Percentiles rank a stretch among this genome's conserved stretches.
Conservation (phyloP, 2,113 vertebrate genomes). For the Polyodon spathula region DNA sequence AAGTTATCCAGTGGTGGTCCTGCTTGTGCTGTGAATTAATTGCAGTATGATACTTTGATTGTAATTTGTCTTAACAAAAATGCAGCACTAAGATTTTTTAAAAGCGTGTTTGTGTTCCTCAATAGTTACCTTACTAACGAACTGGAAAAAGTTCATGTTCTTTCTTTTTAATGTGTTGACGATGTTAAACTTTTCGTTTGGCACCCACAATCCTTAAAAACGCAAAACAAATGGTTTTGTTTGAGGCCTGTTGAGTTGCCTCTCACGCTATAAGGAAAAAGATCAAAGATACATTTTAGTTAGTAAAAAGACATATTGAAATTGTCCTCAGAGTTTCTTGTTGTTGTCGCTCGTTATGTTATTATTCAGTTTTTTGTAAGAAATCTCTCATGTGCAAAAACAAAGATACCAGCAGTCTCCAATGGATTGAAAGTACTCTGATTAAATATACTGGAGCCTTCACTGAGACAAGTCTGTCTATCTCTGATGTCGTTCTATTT, state of each 20-base stretch:
- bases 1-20: too few species aligned
- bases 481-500: not conserved
- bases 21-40: too few species aligned
- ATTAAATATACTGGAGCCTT: not conserved
- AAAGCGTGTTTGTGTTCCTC: too few species aligned
- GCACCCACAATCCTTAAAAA: too few species aligned
- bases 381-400: constrained; percentile 2
- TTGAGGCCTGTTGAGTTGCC: not conserved
- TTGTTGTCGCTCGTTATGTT: constrained; percentile 34
- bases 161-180: too few species aligned
- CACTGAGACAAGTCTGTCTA: not conserved
- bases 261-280: constrained; percentile 15
- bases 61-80: too few species aligned
- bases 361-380: constrained; percentile 32
- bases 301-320: constrained; percentile 37
- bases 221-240: too few species aligned
- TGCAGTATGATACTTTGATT: too few species aligned
- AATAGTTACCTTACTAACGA: too few species aligned
- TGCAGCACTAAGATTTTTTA: too few species aligned
- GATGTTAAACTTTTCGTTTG: too few species aligned
- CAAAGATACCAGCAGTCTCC: constrained; percentile 14
- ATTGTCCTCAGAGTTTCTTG: constrained; percentile 38
- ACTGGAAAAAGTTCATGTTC: too few species aligned
- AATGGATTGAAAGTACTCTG: constrained; percentile 19
- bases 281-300: not conserved